Evolutionary conservation across 2,888 invertebrate genomes (phyloP), one percentile per base, ranked within the genome.

Genomic region (Belgica antarctica): DNA sequence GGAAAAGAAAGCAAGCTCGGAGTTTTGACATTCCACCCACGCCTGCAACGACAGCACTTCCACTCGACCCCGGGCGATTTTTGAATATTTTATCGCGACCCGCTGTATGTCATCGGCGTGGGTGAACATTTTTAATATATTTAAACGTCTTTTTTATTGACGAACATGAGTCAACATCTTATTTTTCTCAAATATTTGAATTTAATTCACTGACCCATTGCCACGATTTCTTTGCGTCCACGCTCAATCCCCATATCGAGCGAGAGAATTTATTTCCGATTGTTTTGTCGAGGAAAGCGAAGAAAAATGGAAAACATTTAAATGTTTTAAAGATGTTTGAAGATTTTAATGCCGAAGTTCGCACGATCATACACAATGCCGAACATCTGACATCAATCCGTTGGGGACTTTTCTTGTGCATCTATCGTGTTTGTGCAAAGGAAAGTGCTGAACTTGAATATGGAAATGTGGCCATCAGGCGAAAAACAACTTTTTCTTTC

Each of bases 401-500:
- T n/a, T n/a, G 52, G 12, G 15, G n/a, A 52, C 52, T n/a, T 10
- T 41, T 41, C 41, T 10, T n/a, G 12, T 10, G 10, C 41, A 34
- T 41, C 10, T 12, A n/a, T 31, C 34, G 34, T 8, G 34, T 8
- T 5, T 22, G 52, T 22, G 22, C 52, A 52, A 52, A 52, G 17
- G 52, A 52, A 52, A 52, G 52, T 52, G 52, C 52, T 22, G 22
- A 52, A 52, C 8, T 19, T 52, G 15, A 3, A 41, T 52, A 19
- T 22, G 5, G 19, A 22, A 22, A 22, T 52, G 52, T 19, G 52
- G 22, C 52, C 52, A 22, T n/a, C n/a, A 52, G 41, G 15, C 15
- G 41, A 15, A 52, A 52, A 52, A 52, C 52, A 19, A 52, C 52
- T 52, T 52, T 52, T 52, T 52, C 52, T 52, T 52, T 52, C 52